Conservation (phyloP, 1,140 invertebrate species). For the Homarus americanus region DNA sequence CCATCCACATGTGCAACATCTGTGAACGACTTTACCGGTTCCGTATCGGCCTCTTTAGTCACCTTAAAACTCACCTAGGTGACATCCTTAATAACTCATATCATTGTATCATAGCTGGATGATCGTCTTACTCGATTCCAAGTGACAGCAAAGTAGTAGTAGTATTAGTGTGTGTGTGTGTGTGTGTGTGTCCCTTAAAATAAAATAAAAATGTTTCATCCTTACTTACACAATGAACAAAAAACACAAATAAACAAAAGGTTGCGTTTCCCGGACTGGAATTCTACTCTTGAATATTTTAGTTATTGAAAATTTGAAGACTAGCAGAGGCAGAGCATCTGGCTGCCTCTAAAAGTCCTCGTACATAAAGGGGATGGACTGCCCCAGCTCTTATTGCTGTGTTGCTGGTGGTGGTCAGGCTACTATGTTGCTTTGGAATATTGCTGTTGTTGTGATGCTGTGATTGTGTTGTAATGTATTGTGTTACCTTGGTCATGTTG, state of each 20-base stretch:
- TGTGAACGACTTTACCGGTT: no score
- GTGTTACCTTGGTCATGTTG: no score
- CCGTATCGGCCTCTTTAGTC: no score
- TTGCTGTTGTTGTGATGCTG: no score
- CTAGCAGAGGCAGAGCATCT: background rate
- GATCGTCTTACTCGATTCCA: no score
- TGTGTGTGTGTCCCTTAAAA: background rate
- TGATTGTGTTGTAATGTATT: background rate
- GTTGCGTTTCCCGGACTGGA: background rate
- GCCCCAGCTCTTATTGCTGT: background rate
- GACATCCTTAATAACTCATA: no score
- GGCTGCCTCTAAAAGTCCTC: background rate
- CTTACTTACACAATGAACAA: background rate
- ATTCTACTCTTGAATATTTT: background rate
- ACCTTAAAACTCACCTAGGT: no score
- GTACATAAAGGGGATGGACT: background rate
- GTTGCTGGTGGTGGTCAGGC: background rate
- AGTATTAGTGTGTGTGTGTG: no score
- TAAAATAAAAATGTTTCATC: background rate
- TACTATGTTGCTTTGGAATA: no score
- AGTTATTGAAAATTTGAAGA: background rate
- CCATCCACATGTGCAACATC: no score
- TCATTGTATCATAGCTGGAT: no score
- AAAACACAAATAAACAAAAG: background rate
- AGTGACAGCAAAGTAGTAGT: no score